Evolutionary conservation across 2,113 vertebrate genomes (phyloP).

Genomic region (Ciconia maguari): DNA sequence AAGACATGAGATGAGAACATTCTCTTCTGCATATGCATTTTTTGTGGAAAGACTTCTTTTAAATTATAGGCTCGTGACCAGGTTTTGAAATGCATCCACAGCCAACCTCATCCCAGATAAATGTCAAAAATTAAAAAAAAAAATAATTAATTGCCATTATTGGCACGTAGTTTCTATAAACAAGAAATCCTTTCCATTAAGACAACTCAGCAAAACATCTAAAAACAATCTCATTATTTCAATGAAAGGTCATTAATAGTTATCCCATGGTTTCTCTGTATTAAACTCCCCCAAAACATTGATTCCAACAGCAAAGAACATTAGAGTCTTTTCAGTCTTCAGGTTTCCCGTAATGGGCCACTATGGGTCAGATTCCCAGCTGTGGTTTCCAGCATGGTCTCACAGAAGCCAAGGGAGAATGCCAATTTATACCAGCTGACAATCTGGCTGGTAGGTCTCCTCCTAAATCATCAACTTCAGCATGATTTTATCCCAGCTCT

Average conservation of each 20-base stretch:
- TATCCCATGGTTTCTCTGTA: background rate
- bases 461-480: background rate
- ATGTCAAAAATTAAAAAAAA: background rate
- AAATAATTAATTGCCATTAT: background rate
- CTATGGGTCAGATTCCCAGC: background rate
- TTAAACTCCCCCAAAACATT: background rate
- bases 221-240: background rate
- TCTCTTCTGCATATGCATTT: background rate
- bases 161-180: background rate
- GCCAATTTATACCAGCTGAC: background rate
- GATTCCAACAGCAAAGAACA: background rate
- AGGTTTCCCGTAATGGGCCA: background rate
- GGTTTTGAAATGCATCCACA: background rate
- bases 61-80: background rate
- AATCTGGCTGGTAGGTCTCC: background rate
- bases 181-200: background rate
- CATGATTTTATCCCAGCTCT: background rate
- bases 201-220: background rate
- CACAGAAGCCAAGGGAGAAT: background rate
- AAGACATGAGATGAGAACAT: background rate
- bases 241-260: background rate
- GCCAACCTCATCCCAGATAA: background rate
- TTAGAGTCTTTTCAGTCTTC: background rate
- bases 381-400: background rate
- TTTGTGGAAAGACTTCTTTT: background rate